Evolutionary conservation across 1,140 invertebrate species (phyloP).

Genomic region (Harpegnathos saltator): DNA sequence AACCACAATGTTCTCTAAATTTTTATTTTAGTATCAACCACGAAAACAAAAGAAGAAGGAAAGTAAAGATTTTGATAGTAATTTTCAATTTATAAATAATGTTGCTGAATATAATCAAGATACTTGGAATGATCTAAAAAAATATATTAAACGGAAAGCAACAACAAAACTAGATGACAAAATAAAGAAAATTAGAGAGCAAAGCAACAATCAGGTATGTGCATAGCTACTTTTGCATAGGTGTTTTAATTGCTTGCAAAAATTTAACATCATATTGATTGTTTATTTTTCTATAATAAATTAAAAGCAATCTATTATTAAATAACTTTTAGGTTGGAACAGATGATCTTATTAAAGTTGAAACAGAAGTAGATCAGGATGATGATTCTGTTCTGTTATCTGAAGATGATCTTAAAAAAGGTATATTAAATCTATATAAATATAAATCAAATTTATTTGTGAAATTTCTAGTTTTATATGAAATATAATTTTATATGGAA

Average conservation of each 20-base stretch:
- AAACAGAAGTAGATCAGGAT: conserved; percentile 77
- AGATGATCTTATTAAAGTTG: conserved; percentile 74
- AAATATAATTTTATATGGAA: conserved; percentile 83
- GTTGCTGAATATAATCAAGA: conserved; percentile 92
- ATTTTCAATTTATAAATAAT: conserved; percentile 91
- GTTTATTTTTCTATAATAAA: conserved; percentile 36
- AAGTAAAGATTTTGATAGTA: conserved; percentile 90
- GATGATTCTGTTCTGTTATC: conserved; percentile 86
- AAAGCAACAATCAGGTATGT: conserved; percentile 82
- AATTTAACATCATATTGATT: conserved; percentile 43
- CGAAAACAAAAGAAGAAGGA: conserved; percentile 90
- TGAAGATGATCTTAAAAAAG: conserved; percentile 91
- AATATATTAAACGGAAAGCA: conserved; percentile 93
- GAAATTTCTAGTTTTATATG: conserved; percentile 83
- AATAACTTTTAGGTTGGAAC: conserved; percentile 58
- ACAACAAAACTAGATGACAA: conserved; percentile 94
- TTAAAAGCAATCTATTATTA: conserved; percentile 15
- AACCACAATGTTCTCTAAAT: not conserved
- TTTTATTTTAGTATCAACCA: conserved; percentile 89
- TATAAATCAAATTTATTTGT: not conserved
- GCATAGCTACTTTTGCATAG: not conserved
- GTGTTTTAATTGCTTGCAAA: not conserved
- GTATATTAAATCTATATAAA: conserved; percentile 80
- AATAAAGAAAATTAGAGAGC: conserved; percentile 89
- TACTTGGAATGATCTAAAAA: conserved; percentile 94